Percentiles rank a stretch among this genome's conserved stretches.
These are phyloP conservation scores for Anguilla japonica DNA, from an alignment of 2,113 vertebrate genomes.

Conservation along the genomic window DNA sequence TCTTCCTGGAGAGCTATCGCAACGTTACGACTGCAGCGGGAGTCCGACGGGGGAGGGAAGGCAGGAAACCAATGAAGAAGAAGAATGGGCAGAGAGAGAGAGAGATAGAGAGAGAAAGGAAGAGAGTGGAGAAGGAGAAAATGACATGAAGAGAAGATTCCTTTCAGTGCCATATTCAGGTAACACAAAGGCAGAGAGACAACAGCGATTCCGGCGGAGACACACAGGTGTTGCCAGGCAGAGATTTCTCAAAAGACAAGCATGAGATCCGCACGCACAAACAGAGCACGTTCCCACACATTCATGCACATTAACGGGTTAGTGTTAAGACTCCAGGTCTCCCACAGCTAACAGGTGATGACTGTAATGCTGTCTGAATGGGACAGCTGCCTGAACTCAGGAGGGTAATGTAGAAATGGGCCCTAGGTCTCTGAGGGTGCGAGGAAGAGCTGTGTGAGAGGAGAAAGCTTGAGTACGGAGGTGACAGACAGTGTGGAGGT, in stretches of 20 bases:
- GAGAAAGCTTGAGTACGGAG: neutral
- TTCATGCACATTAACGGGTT: neutral
- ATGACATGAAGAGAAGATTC: slow-evolving; percentile 10
- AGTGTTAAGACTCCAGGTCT: neutral
- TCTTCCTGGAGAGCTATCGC: slow-evolving; percentile 71
- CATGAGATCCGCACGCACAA: neutral
- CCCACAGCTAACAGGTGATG: neutral
- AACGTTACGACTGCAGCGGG: slow-evolving; percentile 75
- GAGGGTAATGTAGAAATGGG: neutral
- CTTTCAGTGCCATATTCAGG: neutral
- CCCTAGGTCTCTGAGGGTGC: neutral
- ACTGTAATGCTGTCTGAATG: neutral
- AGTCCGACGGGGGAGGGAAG: slow-evolving; percentile 49
- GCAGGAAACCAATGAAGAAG: slow-evolving; percentile 21
- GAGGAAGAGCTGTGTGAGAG: neutral
- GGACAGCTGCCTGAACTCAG: neutral
- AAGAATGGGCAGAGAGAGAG: slow-evolving; percentile 46
- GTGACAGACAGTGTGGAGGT: neutral
- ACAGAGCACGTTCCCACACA: neutral
- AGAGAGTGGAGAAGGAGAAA: slow-evolving; percentile 40
- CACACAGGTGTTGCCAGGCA: no score
- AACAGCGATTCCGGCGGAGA: neutral
- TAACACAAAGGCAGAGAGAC: neutral
- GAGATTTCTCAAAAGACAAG: neutral
- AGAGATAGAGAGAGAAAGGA: slow-evolving; percentile 32